Base-by-base conservation (phyloP, 2,888 invertebrate species). In the Euphydryas editha region DNA sequence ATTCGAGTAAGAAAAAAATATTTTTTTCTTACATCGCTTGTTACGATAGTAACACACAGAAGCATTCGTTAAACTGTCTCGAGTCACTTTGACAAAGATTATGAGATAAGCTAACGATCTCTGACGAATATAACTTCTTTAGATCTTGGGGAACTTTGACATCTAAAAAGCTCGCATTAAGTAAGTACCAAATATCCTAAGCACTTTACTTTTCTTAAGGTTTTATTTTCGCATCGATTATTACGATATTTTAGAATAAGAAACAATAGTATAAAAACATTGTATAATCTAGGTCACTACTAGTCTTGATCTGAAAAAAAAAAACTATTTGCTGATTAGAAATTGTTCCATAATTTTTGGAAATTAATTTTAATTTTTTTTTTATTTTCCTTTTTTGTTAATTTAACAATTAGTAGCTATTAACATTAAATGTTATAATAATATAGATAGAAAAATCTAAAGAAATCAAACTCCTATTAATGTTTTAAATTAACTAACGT, bases 31-130 rank as follows among this genome's bases (percentile, higher is more conserved):
- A 59, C 47, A 46, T 42, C 30, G 3, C 42, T 44, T n/a, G 42
- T 44, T 39, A 39, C 39, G 39, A 20, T 11, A 49, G 21, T 6
- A 49, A 21, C 21, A 49, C 5, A 49, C 13, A 15, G 15, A n/a
- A 21, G 8, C 24, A 2, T 51, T 24, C 47, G 11, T 47, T 4
- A 47, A 20, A 47, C 18, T 47, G 20, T 20, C 47, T 47, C 18
- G 2, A 18, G 47, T 13, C 18, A 20, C 47, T 47, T 7, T 8
- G 21, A 21, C 21, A 51, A 21, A 24, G 24, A 51, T 51, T 15
- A 51, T 51, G 15, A 49, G 15, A 49, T 21, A 49, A 51, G 24
- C n/a, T 51, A 24, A 51, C 49, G 24, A 51, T 51, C 49, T 51
- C 20, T 24, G 49, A 24, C 49, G 49, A 20, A 24, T 24, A 21